Conservation (phyloP, 1,140 invertebrate genomes). For the Mesaphorura yosii region DNA sequence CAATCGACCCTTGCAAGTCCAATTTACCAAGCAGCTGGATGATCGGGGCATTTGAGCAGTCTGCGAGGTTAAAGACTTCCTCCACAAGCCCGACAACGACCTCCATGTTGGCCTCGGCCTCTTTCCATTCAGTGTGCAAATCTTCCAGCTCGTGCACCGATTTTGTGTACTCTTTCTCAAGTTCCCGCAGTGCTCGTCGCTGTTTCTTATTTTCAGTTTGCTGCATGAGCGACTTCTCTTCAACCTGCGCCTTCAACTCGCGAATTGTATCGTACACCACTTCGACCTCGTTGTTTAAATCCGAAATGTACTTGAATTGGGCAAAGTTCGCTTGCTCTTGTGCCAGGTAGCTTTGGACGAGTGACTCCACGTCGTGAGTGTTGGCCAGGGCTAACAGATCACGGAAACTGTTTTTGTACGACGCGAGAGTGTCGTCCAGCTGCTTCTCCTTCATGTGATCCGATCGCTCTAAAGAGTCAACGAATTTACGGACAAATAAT, state of each 20-base stretch:
- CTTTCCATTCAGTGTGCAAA: background rate
- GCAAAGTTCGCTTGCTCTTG: constrained; percentile 23
- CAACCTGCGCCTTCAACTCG: constrained; percentile 8
- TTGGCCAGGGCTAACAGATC: constrained; percentile 15
- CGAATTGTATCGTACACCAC: background rate
- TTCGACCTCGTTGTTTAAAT: constrained; percentile 25
- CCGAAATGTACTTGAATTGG: constrained; percentile 20
- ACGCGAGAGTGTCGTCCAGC: constrained; percentile 12
- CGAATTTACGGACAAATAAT: background rate
- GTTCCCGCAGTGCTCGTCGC: background rate
- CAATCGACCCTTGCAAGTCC: background rate
- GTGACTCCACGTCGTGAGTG: constrained; percentile 10
- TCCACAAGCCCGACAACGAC: constrained; percentile 6
- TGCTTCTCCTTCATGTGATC: constrained; percentile 14
- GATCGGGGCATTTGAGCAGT: constrained; percentile 20
- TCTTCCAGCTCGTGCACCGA: background rate
- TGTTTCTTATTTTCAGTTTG: background rate
- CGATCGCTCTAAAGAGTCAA: constrained; percentile 1
- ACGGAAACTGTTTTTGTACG: constrained; percentile 24
- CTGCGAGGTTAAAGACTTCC: constrained; percentile 6
- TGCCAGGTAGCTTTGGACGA: constrained; percentile 15
- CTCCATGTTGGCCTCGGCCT: background rate
- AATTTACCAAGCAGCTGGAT: constrained; percentile 24
- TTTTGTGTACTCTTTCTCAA: background rate
- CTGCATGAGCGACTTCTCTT: background rate